Evolutionary conservation across 2,888 invertebrate species (phyloP), one percentile per base, ranked within the genome.

Genomic region (Nipponacmea schrenckii): DNA sequence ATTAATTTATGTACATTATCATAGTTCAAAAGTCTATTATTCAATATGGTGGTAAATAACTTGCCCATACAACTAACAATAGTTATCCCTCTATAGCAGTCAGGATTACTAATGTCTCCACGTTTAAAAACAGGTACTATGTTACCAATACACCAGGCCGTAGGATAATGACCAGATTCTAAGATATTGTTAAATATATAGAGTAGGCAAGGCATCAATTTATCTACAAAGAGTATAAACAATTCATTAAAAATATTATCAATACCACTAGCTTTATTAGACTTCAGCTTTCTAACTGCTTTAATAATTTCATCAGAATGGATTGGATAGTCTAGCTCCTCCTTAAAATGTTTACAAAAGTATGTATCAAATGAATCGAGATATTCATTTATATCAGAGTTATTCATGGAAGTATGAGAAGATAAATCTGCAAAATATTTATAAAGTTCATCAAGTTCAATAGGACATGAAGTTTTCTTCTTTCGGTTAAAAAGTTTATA

Each of bases 71-170:
- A 56, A 20, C 56, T 56, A 56, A 56, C 56, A 20, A 56, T 20
- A 56, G 56, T n/a, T n/a, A n/a, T n/a, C n/a, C n/a, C n/a, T n/a
- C n/a, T n/a, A n/a, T n/a, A n/a, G n/a, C n/a, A n/a, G n/a, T 56
- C 56, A 3, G 67, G 46, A 48, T 67, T 50, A 67, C 24, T 3
- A 2, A 12, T 48, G 26, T 67, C 67, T 48, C 67, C 48, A 14
- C 15, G n/a, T 39, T 67, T 67, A 67, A 66, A 67, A 14, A 46
- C 67, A 12, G 67, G 67, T n/a, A 67, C 67, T n/a, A 67, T 45
- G 50, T 48, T 46, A 24, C 48, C 48, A 24, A 50, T 48, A 48
- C 27, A 67, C 67, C 67, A 67, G 0, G 31, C 17, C 10, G 67
- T n/a, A 46, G 67, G 67, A 24, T 48, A 67, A 27, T 46, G 24